Conservation (phyloP, 2,888 invertebrate species). For the Drosophila infuscata region DNA sequence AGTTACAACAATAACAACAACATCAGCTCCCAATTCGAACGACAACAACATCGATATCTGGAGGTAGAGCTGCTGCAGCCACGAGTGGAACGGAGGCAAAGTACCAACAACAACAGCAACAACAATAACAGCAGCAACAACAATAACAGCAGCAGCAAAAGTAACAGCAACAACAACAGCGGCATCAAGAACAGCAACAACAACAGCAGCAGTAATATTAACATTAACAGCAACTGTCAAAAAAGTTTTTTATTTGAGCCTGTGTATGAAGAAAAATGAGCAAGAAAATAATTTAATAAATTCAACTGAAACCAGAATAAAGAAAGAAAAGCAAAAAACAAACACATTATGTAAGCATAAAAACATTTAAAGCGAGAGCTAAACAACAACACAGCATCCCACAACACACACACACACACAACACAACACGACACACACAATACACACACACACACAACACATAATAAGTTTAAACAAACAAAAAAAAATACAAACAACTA, state of each 20-base stretch:
- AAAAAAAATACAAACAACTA: constrained; percentile 46
- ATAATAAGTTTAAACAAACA: constrained; percentile 80
- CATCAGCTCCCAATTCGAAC: constrained; percentile 33
- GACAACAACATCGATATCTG: constrained; percentile 30
- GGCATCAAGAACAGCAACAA: background rate
- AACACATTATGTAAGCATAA: constrained; percentile 72
- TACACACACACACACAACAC: constrained; percentile 31
- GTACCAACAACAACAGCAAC: constrained; percentile 44
- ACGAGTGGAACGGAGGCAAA: constrained; percentile 46
- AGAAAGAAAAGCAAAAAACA: constrained; percentile 18
- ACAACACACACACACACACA: constrained; percentile 29
- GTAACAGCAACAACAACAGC: constrained; percentile 18
- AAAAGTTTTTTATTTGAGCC: constrained; percentile 50
- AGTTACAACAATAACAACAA: constrained; percentile 60
- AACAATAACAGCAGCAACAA: constrained; percentile 35
- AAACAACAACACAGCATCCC: constrained; percentile 77
- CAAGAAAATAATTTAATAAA: constrained; percentile 76
- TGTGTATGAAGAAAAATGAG: constrained; percentile 43
- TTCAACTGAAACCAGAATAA: constrained; percentile 61
- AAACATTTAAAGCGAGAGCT: constrained; percentile 78
- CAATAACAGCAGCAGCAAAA: constrained; percentile 44
- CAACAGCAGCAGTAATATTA: background rate
- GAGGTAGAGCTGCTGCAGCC: constrained; percentile 20
- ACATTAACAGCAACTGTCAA: constrained; percentile 35
- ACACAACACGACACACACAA: constrained; percentile 26